Percentiles rank a stretch among this genome's conserved stretches.
Conservation (phyloP, 2,797 vertebrate species). For the Scolopax rusticola region DNA sequence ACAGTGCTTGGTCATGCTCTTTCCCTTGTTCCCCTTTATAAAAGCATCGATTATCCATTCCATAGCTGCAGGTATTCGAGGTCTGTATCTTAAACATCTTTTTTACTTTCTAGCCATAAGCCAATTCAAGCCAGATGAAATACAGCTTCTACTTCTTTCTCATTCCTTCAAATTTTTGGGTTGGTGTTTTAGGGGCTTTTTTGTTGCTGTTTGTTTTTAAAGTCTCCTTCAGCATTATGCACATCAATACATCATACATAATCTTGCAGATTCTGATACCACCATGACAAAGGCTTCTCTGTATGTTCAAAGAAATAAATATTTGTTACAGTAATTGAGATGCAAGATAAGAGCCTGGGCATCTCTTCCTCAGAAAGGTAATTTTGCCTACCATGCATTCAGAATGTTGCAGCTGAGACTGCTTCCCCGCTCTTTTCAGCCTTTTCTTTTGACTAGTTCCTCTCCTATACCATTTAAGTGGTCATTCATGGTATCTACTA, state of each 20-base stretch:
- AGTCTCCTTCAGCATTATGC: not conserved
- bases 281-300: not conserved
- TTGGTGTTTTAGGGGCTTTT: not conserved
- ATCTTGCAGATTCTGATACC: not conserved
- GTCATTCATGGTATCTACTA: not conserved
- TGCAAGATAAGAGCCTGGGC: not conserved
- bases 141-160: not conserved
- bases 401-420: not conserved
- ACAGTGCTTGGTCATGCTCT: not conserved
- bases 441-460: not conserved
- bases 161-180: not conserved
- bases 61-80: not conserved
- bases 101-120: not conserved
- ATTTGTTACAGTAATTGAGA: not conserved
- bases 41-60: not conserved
- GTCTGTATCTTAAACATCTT: not conserved
- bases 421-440: not conserved
- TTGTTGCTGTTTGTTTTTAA: not conserved
- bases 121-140: not conserved
- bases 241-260: not conserved
- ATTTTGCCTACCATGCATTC: not conserved
- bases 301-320: not conserved
- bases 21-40: not conserved
- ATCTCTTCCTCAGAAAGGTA: not conserved
- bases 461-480: not conserved